Conservation (phyloP, 2,888 invertebrate species). For the Byasa hedistus region DNA sequence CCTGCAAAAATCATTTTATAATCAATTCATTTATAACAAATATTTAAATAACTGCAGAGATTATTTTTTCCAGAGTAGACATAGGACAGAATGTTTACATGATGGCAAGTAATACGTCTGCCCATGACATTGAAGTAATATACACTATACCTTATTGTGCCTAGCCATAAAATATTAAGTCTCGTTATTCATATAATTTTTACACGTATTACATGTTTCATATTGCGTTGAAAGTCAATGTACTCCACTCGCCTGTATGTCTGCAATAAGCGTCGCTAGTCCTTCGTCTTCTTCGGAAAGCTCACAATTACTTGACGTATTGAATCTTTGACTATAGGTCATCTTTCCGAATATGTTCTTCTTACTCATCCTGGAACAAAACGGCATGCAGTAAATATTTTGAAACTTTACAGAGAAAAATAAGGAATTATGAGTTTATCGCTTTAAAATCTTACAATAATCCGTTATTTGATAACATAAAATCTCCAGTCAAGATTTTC, state of each 20-base stretch:
- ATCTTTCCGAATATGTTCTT: constrained; percentile 80
- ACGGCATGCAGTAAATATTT: constrained; percentile 43
- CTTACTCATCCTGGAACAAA: constrained; percentile 83
- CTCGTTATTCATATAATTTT: no score
- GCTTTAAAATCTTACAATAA: no score
- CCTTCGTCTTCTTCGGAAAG: constrained; percentile 94
- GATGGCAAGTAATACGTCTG: no score
- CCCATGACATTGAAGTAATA: no score
- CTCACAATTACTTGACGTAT: constrained; percentile 68
- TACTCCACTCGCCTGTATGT: constrained; percentile 85
- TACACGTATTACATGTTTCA: no score
- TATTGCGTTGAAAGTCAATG: neutral
- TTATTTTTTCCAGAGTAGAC: no score
- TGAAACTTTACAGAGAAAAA: neutral
- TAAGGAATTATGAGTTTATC: neutral
- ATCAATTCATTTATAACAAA: neutral
- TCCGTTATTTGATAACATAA: no score
- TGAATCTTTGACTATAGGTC: constrained; percentile 78
- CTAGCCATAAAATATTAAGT: no score
- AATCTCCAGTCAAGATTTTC: no score
- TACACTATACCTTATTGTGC: no score
- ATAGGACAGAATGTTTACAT: no score
- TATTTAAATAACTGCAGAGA: no score
- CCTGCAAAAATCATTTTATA: constrained; percentile 43
- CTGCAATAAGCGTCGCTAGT: constrained; percentile 91